A percentile compares a stretch with the other conserved stretches of the same genome.
phyloP scores from a whole-genome alignment of 2,113 vertebrate genomes.

The Macquaria australasica region DNA sequence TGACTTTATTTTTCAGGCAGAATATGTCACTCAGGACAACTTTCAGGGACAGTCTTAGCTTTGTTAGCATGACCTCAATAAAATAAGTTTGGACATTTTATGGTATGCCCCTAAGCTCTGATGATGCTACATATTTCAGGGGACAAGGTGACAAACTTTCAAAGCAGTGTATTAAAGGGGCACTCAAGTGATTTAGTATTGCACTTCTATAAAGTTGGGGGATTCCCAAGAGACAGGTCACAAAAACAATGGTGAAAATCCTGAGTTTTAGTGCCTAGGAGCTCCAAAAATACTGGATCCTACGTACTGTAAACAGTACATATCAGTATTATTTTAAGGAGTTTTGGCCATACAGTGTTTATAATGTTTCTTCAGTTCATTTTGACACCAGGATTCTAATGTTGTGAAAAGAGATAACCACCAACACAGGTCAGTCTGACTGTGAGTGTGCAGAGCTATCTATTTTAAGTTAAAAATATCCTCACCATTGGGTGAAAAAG shows the following conservation, averaged over 20 bases:
- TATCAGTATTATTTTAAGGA: neutral
- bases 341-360: neutral
- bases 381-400: neutral
- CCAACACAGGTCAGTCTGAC: neutral
- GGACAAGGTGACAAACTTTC: conserved; percentile 10
- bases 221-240: neutral
- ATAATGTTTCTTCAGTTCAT: neutral
- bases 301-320: neutral
- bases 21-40: neutral
- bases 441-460: neutral
- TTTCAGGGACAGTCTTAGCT: neutral
- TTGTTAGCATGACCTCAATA: conserved; percentile 3
- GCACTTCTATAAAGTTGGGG: neutral
- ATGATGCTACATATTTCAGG: conserved; percentile 4
- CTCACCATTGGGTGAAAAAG: neutral
- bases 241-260: neutral
- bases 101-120: neutral
- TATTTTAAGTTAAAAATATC: neutral
- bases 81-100: conserved; percentile 16
- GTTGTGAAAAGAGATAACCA: neutral
- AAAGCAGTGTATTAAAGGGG: neutral
- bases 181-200: neutral
- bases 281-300: neutral
- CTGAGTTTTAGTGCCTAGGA: no score
- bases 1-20: neutral